Evolutionary conservation across 2,888 invertebrate genomes (phyloP).

Genomic region (Penaeus monodon): DNA sequence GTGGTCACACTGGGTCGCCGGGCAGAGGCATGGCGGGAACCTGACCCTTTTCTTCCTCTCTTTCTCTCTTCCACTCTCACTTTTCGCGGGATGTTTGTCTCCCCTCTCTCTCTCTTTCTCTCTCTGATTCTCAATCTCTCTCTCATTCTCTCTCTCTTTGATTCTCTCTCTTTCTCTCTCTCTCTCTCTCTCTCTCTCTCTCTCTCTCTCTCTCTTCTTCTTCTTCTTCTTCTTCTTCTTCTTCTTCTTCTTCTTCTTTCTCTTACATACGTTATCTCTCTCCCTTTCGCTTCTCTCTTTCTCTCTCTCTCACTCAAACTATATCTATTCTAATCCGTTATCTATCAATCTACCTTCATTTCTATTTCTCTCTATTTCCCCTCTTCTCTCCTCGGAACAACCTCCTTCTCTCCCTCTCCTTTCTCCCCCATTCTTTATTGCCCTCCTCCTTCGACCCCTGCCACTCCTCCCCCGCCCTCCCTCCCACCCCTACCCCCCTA

Average conservation of each 20-base stretch:
- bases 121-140: not conserved
- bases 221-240: not conserved
- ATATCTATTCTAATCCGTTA: too few species aligned
- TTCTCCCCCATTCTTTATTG: not conserved
- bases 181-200: slow-evolving; percentile 10
- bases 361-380: not conserved
- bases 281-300: too few species aligned
- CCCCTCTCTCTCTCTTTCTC: not conserved
- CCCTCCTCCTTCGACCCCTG: too few species aligned
- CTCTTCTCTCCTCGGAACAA: not conserved
- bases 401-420: not conserved
- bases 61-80: not conserved
- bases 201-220: not conserved
- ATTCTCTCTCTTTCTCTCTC: slow-evolving; percentile 11
- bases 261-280: slow-evolving; percentile 9
- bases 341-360: not conserved
- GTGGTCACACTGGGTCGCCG: too few species aligned
- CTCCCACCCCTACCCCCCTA: not conserved
- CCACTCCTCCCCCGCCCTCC: not conserved
- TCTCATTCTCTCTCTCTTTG: not conserved
- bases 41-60: not conserved
- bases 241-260: not conserved
- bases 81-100: too few species aligned
- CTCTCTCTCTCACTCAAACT: not conserved
- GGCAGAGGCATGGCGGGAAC: not conserved